These are phyloP conservation scores for Bovichtus diacanthus DNA, from an alignment of 2,797 vertebrate species.

Conservation along the genomic window DNA sequence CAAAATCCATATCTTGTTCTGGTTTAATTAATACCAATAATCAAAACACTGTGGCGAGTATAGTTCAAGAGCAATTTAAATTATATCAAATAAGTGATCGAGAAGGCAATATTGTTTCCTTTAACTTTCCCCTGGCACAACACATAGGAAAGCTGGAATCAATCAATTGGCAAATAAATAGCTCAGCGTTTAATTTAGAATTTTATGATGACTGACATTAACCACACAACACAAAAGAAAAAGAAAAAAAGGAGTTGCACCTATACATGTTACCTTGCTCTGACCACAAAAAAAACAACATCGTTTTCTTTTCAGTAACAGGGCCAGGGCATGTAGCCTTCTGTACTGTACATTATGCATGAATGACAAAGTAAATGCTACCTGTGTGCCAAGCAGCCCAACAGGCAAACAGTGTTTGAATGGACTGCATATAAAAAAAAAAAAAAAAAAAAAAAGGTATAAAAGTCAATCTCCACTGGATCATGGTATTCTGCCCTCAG, in stretches of 20 bases:
- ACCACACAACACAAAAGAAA: conserved; percentile 32
- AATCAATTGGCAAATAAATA: conserved; percentile 44
- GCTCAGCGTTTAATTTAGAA: conserved; percentile 33
- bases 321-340: conserved; percentile 6
- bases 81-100: neutral
- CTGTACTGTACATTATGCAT: conserved; percentile 42
- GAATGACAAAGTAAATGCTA: conserved; percentile 27
- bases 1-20: conserved; percentile 22
- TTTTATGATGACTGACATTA: conserved; percentile 51
- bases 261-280: conserved; percentile 2
- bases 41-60: conserved; percentile 12
- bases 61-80: neutral
- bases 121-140: neutral
- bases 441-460: no score
- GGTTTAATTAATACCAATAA: conserved; percentile 49
- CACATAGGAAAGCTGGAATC: conserved; percentile 11
- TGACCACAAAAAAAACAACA: conserved; percentile 27
- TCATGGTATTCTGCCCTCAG: conserved; percentile 45
- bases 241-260: neutral
- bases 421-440: conserved; percentile 49
- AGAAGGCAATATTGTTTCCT: neutral
- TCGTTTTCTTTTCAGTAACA: conserved; percentile 14
- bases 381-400: conserved; percentile 7
- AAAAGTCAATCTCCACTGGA: conserved; percentile 59
- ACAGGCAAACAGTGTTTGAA: conserved; percentile 32